phyloP scores from a whole-genome alignment of 2,113 vertebrate genomes.

The Odocoileus virginianus region DNA sequence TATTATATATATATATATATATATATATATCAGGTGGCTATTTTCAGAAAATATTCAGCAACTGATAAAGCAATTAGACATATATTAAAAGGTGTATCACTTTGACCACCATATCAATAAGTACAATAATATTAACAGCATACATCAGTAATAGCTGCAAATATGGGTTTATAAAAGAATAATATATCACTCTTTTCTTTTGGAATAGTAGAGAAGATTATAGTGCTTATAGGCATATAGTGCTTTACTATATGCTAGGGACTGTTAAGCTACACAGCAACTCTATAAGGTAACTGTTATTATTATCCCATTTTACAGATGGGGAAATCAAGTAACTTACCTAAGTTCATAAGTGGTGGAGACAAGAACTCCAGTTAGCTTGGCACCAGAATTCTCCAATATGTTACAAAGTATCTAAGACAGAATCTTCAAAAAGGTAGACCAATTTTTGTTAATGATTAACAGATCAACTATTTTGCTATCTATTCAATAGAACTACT shows the following conservation, averaged over 20 bases:
- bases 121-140: not conserved
- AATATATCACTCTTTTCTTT: not conserved
- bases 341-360: not conserved
- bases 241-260: not conserved
- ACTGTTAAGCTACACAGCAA: not conserved
- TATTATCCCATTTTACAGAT: not conserved
- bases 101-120: not conserved
- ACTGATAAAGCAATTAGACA: not conserved
- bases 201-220: not conserved
- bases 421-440: not conserved
- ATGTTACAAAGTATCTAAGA: not conserved
- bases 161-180: not conserved
- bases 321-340: not conserved
- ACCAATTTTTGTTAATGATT: not conserved
- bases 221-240: not conserved
- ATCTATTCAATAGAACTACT: not conserved
- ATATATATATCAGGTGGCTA: not conserved
- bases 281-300: not conserved
- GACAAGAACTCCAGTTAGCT: not conserved
- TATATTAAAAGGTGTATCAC: not conserved
- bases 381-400: not conserved
- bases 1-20: not conserved
- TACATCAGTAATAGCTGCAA: not conserved
- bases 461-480: not conserved
- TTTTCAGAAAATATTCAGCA: not conserved